phyloP scores from a whole-genome alignment of 2,888 invertebrate genomes.

The Biston stratarius region DNA sequence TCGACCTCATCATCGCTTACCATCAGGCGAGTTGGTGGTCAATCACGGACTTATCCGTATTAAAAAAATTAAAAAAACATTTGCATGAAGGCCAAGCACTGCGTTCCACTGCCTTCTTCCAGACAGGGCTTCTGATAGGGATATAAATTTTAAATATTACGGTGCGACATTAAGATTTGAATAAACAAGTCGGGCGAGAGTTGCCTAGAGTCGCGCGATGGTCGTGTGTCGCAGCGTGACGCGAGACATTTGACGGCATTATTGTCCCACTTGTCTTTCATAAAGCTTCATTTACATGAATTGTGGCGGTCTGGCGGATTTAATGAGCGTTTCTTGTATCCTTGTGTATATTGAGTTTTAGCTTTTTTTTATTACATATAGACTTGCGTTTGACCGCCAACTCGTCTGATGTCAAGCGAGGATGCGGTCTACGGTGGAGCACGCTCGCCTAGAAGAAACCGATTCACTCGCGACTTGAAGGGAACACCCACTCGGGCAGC shows the following conservation, averaged over 20 bases:
- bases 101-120: neutral
- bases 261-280: slow-evolving; percentile 51
- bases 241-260: slow-evolving; percentile 56
- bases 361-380: neutral
- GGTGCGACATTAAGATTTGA: slow-evolving; percentile 75
- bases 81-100: slow-evolving; percentile 7
- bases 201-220: slow-evolving; percentile 7
- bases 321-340: slow-evolving; percentile 15
- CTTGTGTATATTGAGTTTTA: neutral
- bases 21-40: no score
- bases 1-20: no score
- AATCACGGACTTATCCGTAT: no score
- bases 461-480: no score
- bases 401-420: no score
- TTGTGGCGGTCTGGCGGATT: slow-evolving; percentile 14
- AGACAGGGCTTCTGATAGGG: slow-evolving; percentile 40
- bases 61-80: no score
- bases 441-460: no score
- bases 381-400: no score
- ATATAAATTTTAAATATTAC: slow-evolving; percentile 77
- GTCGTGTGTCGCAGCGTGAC: slow-evolving; percentile 55
- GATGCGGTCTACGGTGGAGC: no score
- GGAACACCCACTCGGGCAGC: no score
- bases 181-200: slow-evolving; percentile 74
- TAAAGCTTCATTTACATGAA: slow-evolving; percentile 61